phyloP scores from a whole-genome alignment of 2,113 vertebrate genomes.

The Sapajus apella region DNA sequence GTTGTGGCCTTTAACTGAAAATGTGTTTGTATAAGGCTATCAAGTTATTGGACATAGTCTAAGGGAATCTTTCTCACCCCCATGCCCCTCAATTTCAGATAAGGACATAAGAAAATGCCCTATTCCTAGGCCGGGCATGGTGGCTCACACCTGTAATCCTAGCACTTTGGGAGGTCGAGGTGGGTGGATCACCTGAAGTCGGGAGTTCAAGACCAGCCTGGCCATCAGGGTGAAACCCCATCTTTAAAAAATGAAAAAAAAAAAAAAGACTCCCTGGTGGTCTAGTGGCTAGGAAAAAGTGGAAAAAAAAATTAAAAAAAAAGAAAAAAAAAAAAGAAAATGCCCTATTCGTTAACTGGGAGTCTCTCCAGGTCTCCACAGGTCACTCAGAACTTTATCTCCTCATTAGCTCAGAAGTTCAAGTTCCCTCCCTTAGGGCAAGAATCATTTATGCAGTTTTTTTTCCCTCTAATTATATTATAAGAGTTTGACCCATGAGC shows the following conservation, averaged over 20 bases:
- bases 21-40: neutral
- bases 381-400: neutral
- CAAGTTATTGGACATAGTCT: neutral
- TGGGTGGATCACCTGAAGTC: too few relatives aligned
- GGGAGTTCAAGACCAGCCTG: too few relatives aligned
- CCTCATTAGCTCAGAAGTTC: neutral
- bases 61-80: neutral
- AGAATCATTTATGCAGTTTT: neutral
- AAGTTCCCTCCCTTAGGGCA: neutral
- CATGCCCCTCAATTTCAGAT: neutral
- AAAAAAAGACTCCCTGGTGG: neutral
- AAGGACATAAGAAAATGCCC: neutral
- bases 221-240: too few relatives aligned
- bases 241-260: too few relatives aligned
- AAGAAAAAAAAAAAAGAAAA: conserved; percentile 19
- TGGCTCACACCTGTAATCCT: too few relatives aligned
- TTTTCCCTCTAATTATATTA: neutral
- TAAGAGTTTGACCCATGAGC: neutral
- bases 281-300: too few relatives aligned
- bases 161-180: too few relatives aligned
- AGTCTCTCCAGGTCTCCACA: neutral
- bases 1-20: neutral
- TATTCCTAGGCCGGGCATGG: neutral
- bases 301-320: neutral
- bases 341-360: neutral